phyloP scores from a whole-genome alignment of 2,888 invertebrate species.

The Metallyticus violacea region DNA sequence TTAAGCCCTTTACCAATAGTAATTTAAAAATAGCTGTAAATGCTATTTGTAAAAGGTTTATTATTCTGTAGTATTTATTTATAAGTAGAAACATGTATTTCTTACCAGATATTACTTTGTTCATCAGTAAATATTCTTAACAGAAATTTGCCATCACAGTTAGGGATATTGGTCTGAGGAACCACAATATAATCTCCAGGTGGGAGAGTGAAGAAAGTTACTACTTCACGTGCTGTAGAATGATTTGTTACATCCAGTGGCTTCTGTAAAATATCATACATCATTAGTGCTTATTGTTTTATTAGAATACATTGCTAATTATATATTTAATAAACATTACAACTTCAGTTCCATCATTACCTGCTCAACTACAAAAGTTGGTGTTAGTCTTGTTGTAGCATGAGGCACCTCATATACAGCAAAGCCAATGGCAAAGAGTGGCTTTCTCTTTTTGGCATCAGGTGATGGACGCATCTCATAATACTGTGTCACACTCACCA shows the following conservation, averaged over 20 bases:
- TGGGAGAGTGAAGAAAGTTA: conserved; percentile 70
- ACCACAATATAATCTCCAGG: conserved; percentile 72
- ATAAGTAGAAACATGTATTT: background rate
- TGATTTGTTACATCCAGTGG: conserved; percentile 67
- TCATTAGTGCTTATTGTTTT: background rate
- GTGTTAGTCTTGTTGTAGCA: conserved; percentile 57
- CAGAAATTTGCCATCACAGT: conserved; percentile 68
- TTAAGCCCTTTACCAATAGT: no score
- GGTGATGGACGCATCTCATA: conserved; percentile 49
- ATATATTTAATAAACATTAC: background rate
- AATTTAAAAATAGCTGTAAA: background rate
- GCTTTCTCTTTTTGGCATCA: conserved; percentile 43
- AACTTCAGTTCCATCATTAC: conserved; percentile 40
- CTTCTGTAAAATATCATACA: conserved; percentile 48
- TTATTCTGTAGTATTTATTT: background rate
- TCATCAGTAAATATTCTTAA: conserved; percentile 69
- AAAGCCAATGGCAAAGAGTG: conserved; percentile 64
- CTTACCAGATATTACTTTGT: conserved; percentile 67
- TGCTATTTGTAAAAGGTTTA: background rate
- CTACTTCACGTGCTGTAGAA: conserved; percentile 64
- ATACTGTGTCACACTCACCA: conserved; percentile 67
- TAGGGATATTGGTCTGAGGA: conserved; percentile 66
- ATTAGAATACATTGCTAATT: background rate
- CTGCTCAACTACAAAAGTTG: conserved; percentile 59
- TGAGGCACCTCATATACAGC: conserved; percentile 68